These are phyloP conservation scores for Mirounga angustirostris DNA, from an alignment of 2,113 vertebrate genomes.

Conservation along the genomic window DNA sequence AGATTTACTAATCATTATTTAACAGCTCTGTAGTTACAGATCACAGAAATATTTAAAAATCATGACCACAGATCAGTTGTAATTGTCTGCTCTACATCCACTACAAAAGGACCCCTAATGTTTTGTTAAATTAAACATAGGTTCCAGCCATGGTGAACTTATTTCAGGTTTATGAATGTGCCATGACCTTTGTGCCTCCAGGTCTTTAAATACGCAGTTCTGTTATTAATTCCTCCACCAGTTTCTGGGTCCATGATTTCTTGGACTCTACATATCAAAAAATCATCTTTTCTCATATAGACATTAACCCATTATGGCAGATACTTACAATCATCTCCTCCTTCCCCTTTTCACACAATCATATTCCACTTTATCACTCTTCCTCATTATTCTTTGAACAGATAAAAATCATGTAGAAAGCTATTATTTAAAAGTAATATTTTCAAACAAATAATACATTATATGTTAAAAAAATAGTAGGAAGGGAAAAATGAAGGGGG, in stretches of 20 bases:
- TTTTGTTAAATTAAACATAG: neutral
- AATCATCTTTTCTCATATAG: neutral
- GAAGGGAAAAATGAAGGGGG: too few species aligned
- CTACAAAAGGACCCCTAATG: neutral
- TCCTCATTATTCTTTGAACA: neutral
- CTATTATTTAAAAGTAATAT: neutral
- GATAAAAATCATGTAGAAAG: neutral
- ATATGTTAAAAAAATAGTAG: neutral
- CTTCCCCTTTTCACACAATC: neutral
- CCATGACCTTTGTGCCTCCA: neutral
- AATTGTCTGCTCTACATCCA: neutral
- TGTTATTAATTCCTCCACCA: neutral
- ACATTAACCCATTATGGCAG: neutral
- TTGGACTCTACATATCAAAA: neutral
- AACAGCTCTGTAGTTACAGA: neutral
- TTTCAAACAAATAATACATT: slow-evolving; percentile 33
- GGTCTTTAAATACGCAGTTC: neutral
- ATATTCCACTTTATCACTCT: neutral
- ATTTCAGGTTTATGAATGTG: slow-evolving; percentile 16
- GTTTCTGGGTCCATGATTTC: neutral
- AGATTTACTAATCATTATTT: neutral
- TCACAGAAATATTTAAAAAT: neutral
- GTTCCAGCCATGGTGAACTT: neutral
- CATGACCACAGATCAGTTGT: neutral
- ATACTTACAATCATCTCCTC: neutral